Evolutionary conservation across 2,888 invertebrate genomes (phyloP).

Genomic region (Cataglyphis albicans): DNA sequence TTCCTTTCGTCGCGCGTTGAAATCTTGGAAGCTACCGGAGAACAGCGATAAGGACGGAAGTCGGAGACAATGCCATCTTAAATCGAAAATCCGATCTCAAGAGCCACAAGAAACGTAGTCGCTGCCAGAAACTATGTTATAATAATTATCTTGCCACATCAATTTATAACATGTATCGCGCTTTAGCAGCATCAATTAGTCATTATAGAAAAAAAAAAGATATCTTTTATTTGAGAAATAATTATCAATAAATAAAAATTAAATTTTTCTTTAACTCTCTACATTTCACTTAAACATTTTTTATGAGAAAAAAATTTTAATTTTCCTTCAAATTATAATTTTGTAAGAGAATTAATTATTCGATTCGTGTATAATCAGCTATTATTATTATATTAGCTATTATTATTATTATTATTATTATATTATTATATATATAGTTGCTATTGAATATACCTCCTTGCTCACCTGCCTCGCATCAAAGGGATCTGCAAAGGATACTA

Average conservation of each 20-base stretch:
- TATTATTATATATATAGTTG: background rate
- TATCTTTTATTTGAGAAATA: background rate
- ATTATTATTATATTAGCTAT: slow-evolving; percentile 30
- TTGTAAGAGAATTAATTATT: background rate
- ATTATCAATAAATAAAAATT: slow-evolving; percentile 12
- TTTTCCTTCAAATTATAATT: background rate
- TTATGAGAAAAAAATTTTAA: background rate
- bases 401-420: slow-evolving; percentile 36
- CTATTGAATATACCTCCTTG: slow-evolving; percentile 16
- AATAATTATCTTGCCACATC: slow-evolving; percentile 2
- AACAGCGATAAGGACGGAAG: slow-evolving; percentile 70
- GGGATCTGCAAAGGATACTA: slow-evolving; percentile 40
- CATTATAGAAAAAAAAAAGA: background rate
- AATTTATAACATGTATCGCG: background rate
- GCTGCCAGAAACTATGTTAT: background rate
- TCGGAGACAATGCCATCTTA: slow-evolving; percentile 66
- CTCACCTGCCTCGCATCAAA: slow-evolving; percentile 33
- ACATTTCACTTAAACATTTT: background rate
- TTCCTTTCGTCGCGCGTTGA: slow-evolving; percentile 55
- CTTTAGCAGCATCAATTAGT: slow-evolving; percentile 8
- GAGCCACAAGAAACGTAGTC: slow-evolving; percentile 1
- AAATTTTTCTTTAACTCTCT: background rate
- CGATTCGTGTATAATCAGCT: background rate
- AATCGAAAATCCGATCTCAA: slow-evolving; percentile 54
- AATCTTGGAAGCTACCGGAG: slow-evolving; percentile 66